A percentile compares a stretch with the other conserved stretches of the same genome.
Conservation (phyloP, 2,113 vertebrate genomes). For the Gambusia holbrooki region DNA sequence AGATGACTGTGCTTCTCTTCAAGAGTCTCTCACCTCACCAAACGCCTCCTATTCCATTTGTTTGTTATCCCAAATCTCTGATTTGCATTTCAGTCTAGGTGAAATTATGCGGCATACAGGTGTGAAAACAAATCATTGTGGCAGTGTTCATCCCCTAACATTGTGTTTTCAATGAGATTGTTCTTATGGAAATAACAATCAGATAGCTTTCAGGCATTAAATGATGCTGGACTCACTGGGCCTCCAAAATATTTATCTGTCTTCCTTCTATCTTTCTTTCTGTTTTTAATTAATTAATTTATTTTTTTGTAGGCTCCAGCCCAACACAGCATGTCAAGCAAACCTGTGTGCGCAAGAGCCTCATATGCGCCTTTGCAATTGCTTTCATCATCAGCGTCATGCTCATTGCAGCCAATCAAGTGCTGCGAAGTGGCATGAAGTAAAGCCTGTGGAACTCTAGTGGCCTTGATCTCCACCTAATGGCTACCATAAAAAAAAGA, state of each 20-base stretch:
- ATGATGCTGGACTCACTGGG: conserved; percentile 26
- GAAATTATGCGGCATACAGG: conserved; percentile 26
- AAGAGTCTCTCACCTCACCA: conserved; percentile 19
- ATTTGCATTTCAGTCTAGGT: conserved; percentile 55
- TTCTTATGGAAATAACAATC: conserved; percentile 43
- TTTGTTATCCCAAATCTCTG: conserved; percentile 43
- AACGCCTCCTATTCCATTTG: conserved; percentile 25
- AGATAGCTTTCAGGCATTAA: conserved; percentile 38
- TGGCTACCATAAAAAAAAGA: conserved; percentile 36
- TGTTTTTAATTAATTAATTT: no score
- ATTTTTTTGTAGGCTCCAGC: conserved; percentile 80
- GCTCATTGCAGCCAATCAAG: conserved; percentile 98
- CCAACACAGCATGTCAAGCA: conserved; percentile 98
- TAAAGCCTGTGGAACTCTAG: conserved; percentile 62
- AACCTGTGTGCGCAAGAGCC: conserved; percentile 95
- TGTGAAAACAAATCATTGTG: conserved; percentile 46
- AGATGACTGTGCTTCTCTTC: background rate
- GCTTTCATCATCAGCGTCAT: conserved; percentile 99
- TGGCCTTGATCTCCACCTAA: conserved; percentile 42
- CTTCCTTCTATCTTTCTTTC: background rate
- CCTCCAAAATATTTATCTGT: background rate
- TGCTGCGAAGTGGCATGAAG: conserved; percentile 97
- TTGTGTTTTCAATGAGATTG: conserved; percentile 47
- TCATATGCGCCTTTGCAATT: conserved; percentile 97
- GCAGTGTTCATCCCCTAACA: conserved; percentile 14